Evolutionary conservation across 1,140 invertebrate species (phyloP).

Genomic region (Pseudomyrmex flavicornis): DNA sequence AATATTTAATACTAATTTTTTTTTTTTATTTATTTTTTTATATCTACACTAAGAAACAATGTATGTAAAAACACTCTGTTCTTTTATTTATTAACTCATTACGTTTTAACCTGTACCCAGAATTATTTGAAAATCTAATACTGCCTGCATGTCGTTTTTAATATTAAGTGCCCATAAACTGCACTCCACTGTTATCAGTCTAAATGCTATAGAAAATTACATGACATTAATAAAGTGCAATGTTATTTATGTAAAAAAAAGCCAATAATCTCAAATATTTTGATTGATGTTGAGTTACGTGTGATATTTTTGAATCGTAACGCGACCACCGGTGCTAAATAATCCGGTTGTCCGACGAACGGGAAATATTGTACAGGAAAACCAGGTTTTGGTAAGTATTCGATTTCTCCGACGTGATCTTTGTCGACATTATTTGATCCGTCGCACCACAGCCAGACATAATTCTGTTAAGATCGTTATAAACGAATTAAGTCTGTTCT

Average conservation of each 20-base stretch:
- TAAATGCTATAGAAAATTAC: slow-evolving; percentile 68
- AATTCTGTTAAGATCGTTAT: slow-evolving; percentile 57
- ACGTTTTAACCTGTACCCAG: slow-evolving; percentile 49
- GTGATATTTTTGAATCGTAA: slow-evolving; percentile 90
- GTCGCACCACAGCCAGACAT: slow-evolving; percentile 92
- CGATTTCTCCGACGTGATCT: slow-evolving; percentile 90
- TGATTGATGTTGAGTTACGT: slow-evolving; percentile 81
- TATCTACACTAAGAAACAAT: too few relatives aligned
- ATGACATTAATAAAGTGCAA: not conserved
- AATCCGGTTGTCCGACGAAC: slow-evolving; percentile 89
- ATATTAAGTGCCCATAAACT: slow-evolving; percentile 77
- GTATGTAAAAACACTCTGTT: too few relatives aligned
- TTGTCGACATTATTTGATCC: slow-evolving; percentile 91
- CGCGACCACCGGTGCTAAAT: slow-evolving; percentile 94
- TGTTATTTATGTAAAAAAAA: too few relatives aligned
- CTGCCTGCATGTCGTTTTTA: slow-evolving; percentile 51
- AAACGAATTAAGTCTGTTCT: not conserved
- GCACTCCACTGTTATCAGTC: slow-evolving; percentile 76
- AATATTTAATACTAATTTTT: not conserved
- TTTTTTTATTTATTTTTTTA: not conserved
- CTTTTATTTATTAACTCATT: not conserved
- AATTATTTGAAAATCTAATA: slow-evolving; percentile 78
- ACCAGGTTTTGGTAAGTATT: slow-evolving; percentile 89
- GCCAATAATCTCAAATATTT: too few relatives aligned
- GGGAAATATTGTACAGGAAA: slow-evolving; percentile 93